These are phyloP conservation scores for Cephus pygmeus DNA, from an alignment of 2,888 invertebrate species.

Conservation along the genomic window DNA sequence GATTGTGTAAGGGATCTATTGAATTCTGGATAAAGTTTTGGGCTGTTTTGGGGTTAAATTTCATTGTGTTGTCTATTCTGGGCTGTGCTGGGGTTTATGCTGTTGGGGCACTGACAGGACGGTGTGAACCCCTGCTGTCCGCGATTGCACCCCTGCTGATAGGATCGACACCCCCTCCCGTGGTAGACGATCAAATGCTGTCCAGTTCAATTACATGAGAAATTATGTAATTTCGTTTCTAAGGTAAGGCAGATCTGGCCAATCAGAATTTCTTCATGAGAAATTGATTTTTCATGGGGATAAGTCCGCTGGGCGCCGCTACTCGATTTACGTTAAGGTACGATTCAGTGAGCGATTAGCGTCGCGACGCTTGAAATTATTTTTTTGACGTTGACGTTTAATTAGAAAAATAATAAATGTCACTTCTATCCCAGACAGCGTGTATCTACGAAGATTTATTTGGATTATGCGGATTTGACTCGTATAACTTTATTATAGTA, in stretches of 20 bases:
- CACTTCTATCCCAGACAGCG: background rate
- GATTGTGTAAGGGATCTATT: background rate
- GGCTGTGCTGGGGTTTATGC: background rate
- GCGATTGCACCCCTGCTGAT: conserved; percentile 15
- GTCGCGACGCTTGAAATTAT: background rate
- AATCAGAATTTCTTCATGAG: background rate
- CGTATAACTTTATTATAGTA: too few species aligned
- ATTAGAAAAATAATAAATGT: background rate
- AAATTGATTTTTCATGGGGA: background rate
- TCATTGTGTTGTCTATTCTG: background rate
- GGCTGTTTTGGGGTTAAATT: background rate
- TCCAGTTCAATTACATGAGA: conserved; percentile 19
- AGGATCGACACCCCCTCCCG: conserved; percentile 13
- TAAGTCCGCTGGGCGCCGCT: background rate
- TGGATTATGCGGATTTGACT: too few species aligned
- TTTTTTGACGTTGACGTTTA: background rate
- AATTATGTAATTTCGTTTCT: conserved; percentile 12
- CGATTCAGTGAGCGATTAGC: background rate
- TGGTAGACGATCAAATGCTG: conserved; percentile 19
- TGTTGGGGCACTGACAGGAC: conserved; percentile 1
- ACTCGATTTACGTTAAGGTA: background rate
- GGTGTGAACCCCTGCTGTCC: conserved; percentile 17
- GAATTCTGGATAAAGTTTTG: background rate
- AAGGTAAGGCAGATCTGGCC: background rate
- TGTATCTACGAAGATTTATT: background rate